Evolutionary conservation across 2,113 vertebrate species (phyloP).

Genomic region (Cranoglanis bouderius): DNA sequence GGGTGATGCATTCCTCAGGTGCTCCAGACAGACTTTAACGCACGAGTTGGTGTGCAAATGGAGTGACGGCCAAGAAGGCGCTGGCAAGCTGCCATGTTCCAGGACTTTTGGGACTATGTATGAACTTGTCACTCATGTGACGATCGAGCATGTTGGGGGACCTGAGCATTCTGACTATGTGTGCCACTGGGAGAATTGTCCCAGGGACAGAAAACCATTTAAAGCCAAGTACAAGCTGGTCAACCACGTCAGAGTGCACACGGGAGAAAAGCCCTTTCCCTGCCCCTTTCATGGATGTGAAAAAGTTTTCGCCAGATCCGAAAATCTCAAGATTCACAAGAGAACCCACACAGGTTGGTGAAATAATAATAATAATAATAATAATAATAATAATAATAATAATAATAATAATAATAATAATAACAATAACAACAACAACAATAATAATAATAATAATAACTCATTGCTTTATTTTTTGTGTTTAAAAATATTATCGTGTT

Average conservation of each 20-base stretch:
- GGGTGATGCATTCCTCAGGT: constrained; percentile 65
- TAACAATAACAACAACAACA: constrained; percentile 36
- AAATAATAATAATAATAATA: constrained; percentile 21
- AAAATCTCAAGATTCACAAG: constrained; percentile 80
- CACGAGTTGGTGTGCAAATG: constrained; percentile 77
- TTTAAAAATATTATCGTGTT: neutral
- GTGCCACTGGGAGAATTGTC: constrained; percentile 72
- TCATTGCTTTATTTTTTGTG: neutral
- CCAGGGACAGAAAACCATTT: constrained; percentile 66
- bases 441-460: constrained; percentile 3
- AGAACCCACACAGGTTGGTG: constrained; percentile 76
- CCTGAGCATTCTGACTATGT: constrained; percentile 73
- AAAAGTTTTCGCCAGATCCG: constrained; percentile 75
- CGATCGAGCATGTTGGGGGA: constrained; percentile 77
- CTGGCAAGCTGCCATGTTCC: constrained; percentile 69
- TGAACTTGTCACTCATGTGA: constrained; percentile 79
- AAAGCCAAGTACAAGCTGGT: constrained; percentile 76
- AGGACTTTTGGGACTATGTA: constrained; percentile 76
- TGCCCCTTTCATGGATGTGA: constrained; percentile 70
- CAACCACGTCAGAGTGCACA: constrained; percentile 73
- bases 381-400: constrained; percentile 40
- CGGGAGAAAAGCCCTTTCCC: constrained; percentile 71
- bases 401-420: constrained; percentile 10
- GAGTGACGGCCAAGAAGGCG: constrained; percentile 69
- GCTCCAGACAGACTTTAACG: constrained; percentile 66